Evolutionary conservation across 1,140 invertebrate genomes (phyloP).

Genomic region (Ceratosolen solmsi): DNA sequence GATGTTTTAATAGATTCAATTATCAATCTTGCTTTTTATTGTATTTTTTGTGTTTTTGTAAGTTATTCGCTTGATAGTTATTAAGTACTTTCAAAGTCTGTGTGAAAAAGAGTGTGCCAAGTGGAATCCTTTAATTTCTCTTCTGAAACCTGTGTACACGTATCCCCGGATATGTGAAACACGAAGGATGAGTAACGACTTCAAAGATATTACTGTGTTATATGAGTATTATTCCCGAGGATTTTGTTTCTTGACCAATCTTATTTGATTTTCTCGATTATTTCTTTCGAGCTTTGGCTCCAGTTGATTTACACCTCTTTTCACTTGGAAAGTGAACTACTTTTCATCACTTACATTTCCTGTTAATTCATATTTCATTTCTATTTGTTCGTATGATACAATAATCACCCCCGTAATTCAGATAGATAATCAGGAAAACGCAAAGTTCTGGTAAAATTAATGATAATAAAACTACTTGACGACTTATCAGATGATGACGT

Average conservation of each 20-base stretch:
- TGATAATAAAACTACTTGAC: constrained; percentile 21
- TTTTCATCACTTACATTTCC: not conserved
- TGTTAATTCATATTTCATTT: not conserved
- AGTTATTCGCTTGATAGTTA: too few species aligned
- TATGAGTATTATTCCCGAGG: not conserved
- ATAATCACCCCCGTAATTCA: constrained; percentile 19
- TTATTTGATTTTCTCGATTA: not conserved
- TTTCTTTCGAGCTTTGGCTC: not conserved
- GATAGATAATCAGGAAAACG: constrained; percentile 30
- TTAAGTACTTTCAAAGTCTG: too few species aligned
- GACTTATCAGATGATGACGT: constrained; percentile 47
- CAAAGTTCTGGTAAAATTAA: constrained; percentile 42
- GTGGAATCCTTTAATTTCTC: too few species aligned
- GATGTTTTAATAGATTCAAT: too few species aligned
- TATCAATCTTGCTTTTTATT: too few species aligned
- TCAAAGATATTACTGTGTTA: not conserved
- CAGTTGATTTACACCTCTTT: too few species aligned
- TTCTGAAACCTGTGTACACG: too few species aligned
- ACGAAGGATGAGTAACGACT: constrained; percentile 26
- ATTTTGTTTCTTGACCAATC: constrained; percentile 21
- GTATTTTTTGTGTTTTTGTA: too few species aligned
- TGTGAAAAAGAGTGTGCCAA: too few species aligned
- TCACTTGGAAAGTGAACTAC: not conserved
- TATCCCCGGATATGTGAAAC: not conserved
- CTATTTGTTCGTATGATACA: constrained; percentile 25